Evolutionary conservation across 2,888 invertebrate genomes (phyloP).

Genomic region (Argyresthia goedartella): DNA sequence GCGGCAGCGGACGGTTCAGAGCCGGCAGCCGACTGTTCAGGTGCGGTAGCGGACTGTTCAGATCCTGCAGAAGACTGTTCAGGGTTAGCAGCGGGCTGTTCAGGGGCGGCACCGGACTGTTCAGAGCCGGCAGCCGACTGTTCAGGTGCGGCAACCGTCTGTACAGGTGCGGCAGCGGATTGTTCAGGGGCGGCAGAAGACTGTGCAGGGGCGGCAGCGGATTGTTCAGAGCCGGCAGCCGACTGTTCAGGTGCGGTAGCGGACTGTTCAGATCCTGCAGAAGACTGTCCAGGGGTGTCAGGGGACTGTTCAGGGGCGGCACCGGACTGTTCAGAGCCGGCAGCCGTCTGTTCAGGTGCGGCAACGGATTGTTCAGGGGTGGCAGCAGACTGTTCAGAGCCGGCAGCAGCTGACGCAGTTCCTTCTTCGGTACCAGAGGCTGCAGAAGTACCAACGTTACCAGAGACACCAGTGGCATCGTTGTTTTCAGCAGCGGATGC

Average conservation of each 20-base stretch:
- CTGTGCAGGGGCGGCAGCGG: not conserved
- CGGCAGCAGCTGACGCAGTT: not conserved
- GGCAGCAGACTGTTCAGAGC: too few species aligned
- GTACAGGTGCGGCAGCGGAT: not conserved
- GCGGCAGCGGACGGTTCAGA: not conserved
- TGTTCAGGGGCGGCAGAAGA: not conserved
- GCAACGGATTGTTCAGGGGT: not conserved
- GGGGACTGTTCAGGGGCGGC: not conserved
- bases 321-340: not conserved
- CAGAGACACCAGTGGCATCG: conserved; percentile 11
- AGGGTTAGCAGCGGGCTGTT: not conserved
- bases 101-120: not conserved
- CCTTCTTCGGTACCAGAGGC: not conserved
- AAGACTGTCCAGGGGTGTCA: not conserved
- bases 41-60: not conserved
- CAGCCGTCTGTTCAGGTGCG: not conserved
- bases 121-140: not conserved
- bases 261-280: not conserved
- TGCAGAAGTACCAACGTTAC: not conserved
- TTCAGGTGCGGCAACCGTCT: not conserved
- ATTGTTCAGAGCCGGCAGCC: too few species aligned
- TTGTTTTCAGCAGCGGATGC: conserved; percentile 3
- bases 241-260: not conserved
- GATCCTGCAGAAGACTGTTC: not conserved
- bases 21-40: not conserved